Conservation (phyloP, 1,140 invertebrate species). For the Magallana gigas region DNA sequence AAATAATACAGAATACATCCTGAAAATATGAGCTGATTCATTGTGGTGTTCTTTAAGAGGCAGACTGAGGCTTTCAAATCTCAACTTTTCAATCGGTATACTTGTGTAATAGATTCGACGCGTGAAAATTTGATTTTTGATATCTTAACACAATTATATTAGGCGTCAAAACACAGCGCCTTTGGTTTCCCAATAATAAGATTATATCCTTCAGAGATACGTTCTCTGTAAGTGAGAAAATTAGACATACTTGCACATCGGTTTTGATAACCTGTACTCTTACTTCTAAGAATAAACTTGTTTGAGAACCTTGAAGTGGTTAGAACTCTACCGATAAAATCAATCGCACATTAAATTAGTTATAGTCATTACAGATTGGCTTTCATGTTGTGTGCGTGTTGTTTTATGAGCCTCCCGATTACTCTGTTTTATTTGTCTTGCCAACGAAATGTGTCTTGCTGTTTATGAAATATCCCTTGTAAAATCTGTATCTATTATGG, state of each 20-base stretch:
- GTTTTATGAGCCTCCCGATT: conserved; percentile 4
- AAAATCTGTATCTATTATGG: not conserved
- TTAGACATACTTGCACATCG: not conserved
- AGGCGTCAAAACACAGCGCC: conserved; percentile 14
- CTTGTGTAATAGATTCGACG: not conserved
- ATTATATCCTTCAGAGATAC: conserved; percentile 13
- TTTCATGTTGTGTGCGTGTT: conserved; percentile 20
- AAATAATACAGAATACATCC: no score
- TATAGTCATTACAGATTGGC: conserved; percentile 12
- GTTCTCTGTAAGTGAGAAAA: not conserved
- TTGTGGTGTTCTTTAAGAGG: no score
- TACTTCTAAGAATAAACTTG: not conserved
- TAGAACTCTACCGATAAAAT: conserved; percentile 16
- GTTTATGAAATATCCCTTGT: not conserved
- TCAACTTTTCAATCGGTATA: no score
- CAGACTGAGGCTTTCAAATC: no score
- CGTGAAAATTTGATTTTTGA: conserved; percentile 22
- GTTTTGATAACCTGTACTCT: not conserved
- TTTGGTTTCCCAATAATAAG: conserved; percentile 14
- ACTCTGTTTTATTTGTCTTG: conserved; percentile 24
- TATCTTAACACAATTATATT: conserved; percentile 9
- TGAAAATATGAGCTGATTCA: no score
- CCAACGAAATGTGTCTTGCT: not conserved
- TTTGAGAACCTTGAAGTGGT: conserved; percentile 9
- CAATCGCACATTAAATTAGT: conserved; percentile 36